phyloP scores from a whole-genome alignment of 2,888 invertebrate species.

The Linyphia triangularis region DNA sequence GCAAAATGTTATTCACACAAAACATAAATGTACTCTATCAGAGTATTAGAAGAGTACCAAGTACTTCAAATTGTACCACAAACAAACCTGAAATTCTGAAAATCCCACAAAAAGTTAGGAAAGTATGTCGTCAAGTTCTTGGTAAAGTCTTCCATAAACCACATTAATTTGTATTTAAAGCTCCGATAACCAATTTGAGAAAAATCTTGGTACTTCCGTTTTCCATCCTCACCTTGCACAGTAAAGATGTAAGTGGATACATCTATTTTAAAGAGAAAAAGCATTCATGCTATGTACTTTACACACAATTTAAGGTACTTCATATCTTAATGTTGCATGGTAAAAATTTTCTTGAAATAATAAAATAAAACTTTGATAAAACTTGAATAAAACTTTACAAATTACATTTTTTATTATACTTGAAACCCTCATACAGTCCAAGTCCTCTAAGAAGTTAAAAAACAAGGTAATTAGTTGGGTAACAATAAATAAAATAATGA shows the following conservation, averaged over 20 bases:
- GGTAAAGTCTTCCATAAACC: neutral
- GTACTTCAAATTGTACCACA: neutral
- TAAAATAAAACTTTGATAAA: too few species aligned
- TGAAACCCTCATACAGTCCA: too few species aligned
- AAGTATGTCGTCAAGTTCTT: neutral
- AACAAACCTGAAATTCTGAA: slow-evolving; percentile 23
- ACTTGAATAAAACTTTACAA: too few species aligned
- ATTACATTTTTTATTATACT: too few species aligned
- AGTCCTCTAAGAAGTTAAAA: too few species aligned
- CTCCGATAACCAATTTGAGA: slow-evolving; percentile 10
- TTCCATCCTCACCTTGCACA: neutral
- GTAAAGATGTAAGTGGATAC: slow-evolving; percentile 38
- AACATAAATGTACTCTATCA: neutral
- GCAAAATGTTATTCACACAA: neutral
- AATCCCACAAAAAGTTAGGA: slow-evolving; percentile 15
- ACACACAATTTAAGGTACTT: too few species aligned
- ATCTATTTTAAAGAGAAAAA: neutral
- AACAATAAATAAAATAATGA: too few species aligned
- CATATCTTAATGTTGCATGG: too few species aligned
- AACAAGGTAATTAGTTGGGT: too few species aligned
- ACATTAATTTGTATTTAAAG: neutral
- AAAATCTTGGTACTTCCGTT: slow-evolving; percentile 1
- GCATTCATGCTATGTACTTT: neutral
- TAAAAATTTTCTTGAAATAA: too few species aligned
- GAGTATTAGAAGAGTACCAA: neutral